Percentiles rank a stretch among this genome's conserved stretches.
Evolutionary conservation across 2,888 invertebrate species (phyloP).

Genomic region (Cryptus viduatorius): DNA sequence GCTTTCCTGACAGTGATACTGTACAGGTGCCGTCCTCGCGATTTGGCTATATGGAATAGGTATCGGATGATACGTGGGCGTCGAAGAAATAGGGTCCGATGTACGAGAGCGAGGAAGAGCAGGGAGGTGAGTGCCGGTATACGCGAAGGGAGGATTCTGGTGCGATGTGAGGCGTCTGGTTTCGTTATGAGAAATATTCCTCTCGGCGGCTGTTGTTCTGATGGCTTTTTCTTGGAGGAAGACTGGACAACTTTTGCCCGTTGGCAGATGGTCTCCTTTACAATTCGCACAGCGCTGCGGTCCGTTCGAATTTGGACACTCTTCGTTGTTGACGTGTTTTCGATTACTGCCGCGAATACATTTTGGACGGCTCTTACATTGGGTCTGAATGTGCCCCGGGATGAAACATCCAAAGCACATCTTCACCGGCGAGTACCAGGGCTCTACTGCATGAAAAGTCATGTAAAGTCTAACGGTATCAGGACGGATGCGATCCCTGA

Average conservation of each 20-base stretch:
- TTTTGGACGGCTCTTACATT: slow-evolving; percentile 25
- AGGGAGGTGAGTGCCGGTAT: neutral
- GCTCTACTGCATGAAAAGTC: neutral
- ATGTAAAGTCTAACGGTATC: neutral
- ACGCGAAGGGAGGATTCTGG: neutral
- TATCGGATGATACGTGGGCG: no score
- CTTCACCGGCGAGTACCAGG: neutral
- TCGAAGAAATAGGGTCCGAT: no score
- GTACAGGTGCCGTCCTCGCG: no score
- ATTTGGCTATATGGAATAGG: no score
- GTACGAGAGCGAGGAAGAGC: no score
- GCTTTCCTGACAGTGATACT: no score
- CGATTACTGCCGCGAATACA: slow-evolving; percentile 14
- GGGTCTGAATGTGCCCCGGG: neutral
- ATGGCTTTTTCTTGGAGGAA: slow-evolving; percentile 13
- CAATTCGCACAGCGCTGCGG: slow-evolving; percentile 32
- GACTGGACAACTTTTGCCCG: slow-evolving; percentile 9
- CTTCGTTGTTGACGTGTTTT: neutral
- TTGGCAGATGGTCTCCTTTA: slow-evolving; percentile 18
- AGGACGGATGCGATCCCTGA: neutral
- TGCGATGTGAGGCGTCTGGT: neutral
- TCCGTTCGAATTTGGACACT: slow-evolving; percentile 1
- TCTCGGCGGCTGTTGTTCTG: slow-evolving; percentile 8
- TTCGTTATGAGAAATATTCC: slow-evolving; percentile 17
- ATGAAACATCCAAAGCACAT: slow-evolving; percentile 32